A percentile compares a stretch with the other conserved stretches of the same genome.
These are phyloP conservation scores for Sorex araneus DNA, from an alignment of 2,113 vertebrate species.

Conservation along the genomic window DNA sequence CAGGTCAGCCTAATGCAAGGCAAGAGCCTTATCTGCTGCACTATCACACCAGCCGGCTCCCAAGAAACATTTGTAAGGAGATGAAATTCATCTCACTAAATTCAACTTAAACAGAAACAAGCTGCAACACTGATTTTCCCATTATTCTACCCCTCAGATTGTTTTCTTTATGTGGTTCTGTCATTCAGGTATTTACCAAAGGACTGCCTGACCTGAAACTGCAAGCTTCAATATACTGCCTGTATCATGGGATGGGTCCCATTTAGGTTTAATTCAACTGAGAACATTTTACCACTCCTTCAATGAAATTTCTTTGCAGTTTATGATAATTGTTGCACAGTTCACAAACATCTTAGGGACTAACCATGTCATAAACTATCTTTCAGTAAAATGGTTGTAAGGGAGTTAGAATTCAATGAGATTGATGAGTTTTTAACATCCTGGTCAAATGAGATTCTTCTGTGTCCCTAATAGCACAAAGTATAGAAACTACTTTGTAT, in stretches of 20 bases:
- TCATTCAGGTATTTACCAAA: background rate
- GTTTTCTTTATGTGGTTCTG: background rate
- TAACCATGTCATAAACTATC: background rate
- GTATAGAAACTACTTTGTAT: background rate
- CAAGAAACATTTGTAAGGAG: background rate
- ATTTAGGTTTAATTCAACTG: background rate
- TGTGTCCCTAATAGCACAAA: background rate
- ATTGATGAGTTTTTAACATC: background rate
- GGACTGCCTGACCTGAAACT: background rate
- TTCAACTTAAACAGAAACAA: conserved; percentile 49
- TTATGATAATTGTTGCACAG: background rate
- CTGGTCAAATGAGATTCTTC: background rate
- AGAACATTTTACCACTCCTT: background rate
- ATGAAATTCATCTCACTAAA: conserved; percentile 22
- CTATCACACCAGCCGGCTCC: no score
- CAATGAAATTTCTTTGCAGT: background rate
- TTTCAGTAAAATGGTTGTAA: background rate
- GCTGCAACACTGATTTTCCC: conserved; percentile 17
- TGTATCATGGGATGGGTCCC: background rate
- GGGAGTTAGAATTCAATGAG: background rate
- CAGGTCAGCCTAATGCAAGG: no score
- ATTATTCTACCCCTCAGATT: background rate
- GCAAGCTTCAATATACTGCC: background rate
- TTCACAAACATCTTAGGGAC: background rate
- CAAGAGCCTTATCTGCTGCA: no score